A percentile compares a stretch with the other conserved stretches of the same genome.
These are phyloP conservation scores for Oligia latruncula DNA, from an alignment of 2,888 invertebrate genomes.

Conservation along the genomic window DNA sequence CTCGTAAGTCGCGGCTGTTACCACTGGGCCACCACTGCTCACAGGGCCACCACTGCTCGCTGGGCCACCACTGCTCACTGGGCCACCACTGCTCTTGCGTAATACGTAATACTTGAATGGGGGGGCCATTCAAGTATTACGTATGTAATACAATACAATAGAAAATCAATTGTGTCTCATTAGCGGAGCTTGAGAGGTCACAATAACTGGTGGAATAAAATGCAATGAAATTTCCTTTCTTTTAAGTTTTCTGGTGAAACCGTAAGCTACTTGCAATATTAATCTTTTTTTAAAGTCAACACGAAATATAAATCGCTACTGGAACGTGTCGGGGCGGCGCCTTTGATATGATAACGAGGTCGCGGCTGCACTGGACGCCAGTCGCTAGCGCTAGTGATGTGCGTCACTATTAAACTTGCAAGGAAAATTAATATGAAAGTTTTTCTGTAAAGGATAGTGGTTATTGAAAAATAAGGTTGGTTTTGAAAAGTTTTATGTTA, in stretches of 20 bases:
- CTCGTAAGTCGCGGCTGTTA: too few relatives aligned
- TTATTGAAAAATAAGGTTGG: neutral
- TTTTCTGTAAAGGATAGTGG: neutral
- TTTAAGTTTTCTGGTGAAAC: neutral
- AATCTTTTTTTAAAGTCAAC: conserved; percentile 35
- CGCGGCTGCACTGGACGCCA: conserved; percentile 45
- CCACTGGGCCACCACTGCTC: too few relatives aligned
- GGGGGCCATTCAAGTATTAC: too few relatives aligned
- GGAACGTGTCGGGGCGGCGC: conserved; percentile 48
- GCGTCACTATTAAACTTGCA: conserved; percentile 3
- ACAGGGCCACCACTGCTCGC: too few relatives aligned
- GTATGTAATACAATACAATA: too few relatives aligned
- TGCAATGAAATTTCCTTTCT: neutral
- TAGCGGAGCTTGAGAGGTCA: too few relatives aligned
- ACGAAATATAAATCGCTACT: conserved; percentile 53
- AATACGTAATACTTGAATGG: too few relatives aligned
- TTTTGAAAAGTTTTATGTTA: neutral
- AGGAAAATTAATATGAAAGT: neutral
- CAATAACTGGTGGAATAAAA: neutral
- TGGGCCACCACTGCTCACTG: too few relatives aligned
- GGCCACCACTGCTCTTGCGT: too few relatives aligned
- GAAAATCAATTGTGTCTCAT: too few relatives aligned
- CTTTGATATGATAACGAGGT: conserved; percentile 76
- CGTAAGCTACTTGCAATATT: neutral
- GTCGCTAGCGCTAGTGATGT: conserved; percentile 35